These are phyloP conservation scores for Rhea pennata DNA, from an alignment of 2,113 vertebrate genomes.

Conservation along the genomic window DNA sequence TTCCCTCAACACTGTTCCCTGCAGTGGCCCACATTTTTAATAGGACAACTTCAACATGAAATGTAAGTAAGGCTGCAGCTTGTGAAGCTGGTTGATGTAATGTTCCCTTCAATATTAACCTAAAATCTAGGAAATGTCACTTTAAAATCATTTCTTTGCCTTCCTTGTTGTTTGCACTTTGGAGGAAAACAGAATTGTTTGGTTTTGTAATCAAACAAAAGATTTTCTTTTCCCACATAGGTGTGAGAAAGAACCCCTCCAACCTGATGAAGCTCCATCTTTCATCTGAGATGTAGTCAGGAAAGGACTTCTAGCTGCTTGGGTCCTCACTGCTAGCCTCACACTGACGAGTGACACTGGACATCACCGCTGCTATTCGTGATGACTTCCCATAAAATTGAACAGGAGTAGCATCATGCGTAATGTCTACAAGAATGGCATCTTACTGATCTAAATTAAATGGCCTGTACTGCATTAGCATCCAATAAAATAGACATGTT, in stretches of 20 bases:
- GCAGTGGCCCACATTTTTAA: neutral
- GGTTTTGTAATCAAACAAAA: neutral
- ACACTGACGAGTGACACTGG: too few species aligned
- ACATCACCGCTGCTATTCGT: rapidly evolving
- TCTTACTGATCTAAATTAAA: neutral
- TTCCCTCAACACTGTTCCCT: neutral
- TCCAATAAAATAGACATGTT: neutral
- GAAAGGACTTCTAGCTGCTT: neutral
- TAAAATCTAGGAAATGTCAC: neutral
- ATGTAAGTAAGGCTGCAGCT: neutral
- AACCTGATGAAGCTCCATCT: rapidly evolving
- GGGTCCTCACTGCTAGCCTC: neutral
- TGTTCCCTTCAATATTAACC: neutral
- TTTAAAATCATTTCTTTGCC: neutral
- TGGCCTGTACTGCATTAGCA: neutral
- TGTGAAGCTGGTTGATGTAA: neutral
- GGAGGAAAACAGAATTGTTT: neutral
- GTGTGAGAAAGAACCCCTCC: neutral
- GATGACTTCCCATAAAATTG: neutral
- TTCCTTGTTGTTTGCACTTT: neutral
- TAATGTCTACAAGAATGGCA: neutral
- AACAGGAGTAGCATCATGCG: neutral
- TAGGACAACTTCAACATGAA: neutral
- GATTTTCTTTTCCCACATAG: neutral
- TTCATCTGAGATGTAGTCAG: neutral